Percentiles rank a stretch among this genome's conserved stretches.
These are phyloP conservation scores for Kryptopterus vitreolus DNA, from an alignment of 2,797 vertebrate species.

Conservation along the genomic window DNA sequence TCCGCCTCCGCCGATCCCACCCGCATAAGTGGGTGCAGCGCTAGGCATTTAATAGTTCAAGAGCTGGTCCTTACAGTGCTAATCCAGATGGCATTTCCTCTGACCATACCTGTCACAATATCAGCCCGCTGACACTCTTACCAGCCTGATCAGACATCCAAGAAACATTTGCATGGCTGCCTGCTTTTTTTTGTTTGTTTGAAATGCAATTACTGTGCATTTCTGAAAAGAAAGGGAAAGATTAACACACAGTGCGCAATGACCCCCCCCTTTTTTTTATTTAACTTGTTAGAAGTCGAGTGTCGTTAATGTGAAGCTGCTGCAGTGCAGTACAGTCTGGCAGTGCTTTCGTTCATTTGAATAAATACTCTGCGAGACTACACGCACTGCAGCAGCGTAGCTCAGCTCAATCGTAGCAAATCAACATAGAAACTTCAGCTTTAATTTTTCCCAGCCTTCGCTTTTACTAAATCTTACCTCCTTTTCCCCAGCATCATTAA, in stretches of 20 bases:
- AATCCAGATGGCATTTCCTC: neutral
- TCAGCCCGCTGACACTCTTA: neutral
- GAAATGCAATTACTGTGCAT: neutral
- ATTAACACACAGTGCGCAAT: neutral
- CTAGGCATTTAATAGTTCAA: constrained; percentile 17
- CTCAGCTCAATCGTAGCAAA: neutral
- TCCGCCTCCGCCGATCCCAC: neutral
- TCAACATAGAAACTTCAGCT: constrained; percentile 16
- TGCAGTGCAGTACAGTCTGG: constrained; percentile 20
- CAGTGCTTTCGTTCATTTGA: neutral
- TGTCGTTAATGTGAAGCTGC: constrained; percentile 5
- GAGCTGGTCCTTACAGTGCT: neutral
- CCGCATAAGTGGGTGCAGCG: neutral
- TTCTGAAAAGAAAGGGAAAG: neutral
- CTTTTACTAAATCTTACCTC: constrained; percentile 14
- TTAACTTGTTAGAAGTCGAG: neutral
- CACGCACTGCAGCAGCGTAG: neutral
- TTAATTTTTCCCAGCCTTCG: constrained; percentile 14
- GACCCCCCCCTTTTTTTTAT: neutral
- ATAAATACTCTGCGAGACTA: neutral
- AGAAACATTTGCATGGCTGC: constrained; percentile 15
- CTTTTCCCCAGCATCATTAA: constrained; percentile 32
- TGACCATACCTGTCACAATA: neutral
- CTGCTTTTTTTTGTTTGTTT: too few relatives aligned
- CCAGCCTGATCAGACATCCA: constrained; percentile 7